Conservation (phyloP, 2,797 vertebrate genomes). For the Catharus ustulatus region DNA sequence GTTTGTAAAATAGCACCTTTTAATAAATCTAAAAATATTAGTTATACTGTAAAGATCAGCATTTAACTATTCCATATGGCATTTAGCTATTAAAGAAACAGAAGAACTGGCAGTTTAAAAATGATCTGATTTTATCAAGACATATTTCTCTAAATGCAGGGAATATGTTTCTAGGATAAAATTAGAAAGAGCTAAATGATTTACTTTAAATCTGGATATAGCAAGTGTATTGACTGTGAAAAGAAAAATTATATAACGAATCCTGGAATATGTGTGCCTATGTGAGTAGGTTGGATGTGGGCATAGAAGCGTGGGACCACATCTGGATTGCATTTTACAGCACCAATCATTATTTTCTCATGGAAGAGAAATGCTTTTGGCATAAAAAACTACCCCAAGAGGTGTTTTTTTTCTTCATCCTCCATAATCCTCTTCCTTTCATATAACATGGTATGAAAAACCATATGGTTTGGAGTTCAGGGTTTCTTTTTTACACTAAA, state of each 20-base stretch:
- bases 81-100: constrained; percentile 15
- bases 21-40: constrained; percentile 35
- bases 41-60: not conserved
- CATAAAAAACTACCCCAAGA: not conserved
- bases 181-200: not conserved
- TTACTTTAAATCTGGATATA: not conserved
- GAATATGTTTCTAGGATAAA: not conserved
- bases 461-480: not conserved
- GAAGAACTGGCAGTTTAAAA: not conserved
- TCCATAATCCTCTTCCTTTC: not conserved
- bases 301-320: not conserved
- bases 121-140: not conserved
- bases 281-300: not conserved
- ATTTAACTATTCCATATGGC: not conserved
- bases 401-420: not conserved
- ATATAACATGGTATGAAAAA: not conserved
- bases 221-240: not conserved
- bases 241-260: not conserved
- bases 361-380: not conserved
- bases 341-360: not conserved
- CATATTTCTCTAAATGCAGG: not conserved
- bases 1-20: constrained; percentile 18
- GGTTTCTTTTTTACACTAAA: not conserved
- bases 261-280: not conserved
- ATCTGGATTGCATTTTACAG: not conserved